Base-by-base conservation (phyloP, 2,797 vertebrate species). In the Helarctos malayanus region DNA sequence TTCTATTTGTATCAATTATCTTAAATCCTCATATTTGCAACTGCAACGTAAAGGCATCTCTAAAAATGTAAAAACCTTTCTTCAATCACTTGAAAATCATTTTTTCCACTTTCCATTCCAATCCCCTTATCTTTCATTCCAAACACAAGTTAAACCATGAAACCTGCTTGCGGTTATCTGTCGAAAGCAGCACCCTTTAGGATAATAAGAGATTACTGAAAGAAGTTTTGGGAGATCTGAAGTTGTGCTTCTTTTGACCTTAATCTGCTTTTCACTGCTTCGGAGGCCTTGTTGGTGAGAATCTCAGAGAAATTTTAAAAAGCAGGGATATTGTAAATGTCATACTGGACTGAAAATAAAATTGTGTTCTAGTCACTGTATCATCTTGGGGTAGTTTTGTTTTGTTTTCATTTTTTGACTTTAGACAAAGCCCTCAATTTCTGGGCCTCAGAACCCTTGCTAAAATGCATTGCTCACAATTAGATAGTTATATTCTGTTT, bases 81-180 rank as follows among this genome's bases (percentile, higher is more conserved):
- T 88, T 92, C n/a, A 71, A 32, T 76, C 52, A 71, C 69, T 89
- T 94, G 14, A n/a, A 65, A 90, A 83, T 79, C 49, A 80, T 80
- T 83, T 75, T 75, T 49, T 63, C 49, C 41, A 71, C 38, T 92
- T 89, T 61, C 52, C 7, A 68, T 7, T 87, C 45, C 63, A 86
- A 71, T 52, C 5, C 13, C 1, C 41, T 80, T 92, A 81, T 81
- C 45, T 89, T 94, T 87, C 45, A 79, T 81, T 90, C 63, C 76
- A 73, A 87, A 59, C 15, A 59, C 10, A 89, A 71, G 32, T 91
- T 75, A 80, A 83, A 29, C 59, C 73, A 80, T 87, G 89, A 84
- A 94, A 75, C 1, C 25, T 84, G 49, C 68, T 41, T 73, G 32
- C 13, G 18, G 52, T 32, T 49, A 80, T 71, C 0, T 35, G 41